Evolutionary conservation across 2,888 invertebrate genomes (phyloP).

Genomic region (Rhamnusium bicolor): DNA sequence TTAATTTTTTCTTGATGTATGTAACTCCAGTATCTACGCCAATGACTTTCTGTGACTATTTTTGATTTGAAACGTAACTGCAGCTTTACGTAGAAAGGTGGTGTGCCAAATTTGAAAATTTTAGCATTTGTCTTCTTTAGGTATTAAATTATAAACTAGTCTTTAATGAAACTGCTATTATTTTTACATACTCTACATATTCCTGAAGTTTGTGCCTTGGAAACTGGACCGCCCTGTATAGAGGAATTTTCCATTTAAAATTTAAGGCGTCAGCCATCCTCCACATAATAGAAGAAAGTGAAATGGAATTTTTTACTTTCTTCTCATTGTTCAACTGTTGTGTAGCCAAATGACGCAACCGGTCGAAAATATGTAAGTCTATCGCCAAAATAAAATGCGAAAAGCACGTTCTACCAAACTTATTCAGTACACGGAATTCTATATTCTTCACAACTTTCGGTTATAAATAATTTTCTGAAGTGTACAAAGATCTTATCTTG

Average conservation of each 20-base stretch:
- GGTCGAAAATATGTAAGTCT: not conserved
- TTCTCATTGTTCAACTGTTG: not conserved
- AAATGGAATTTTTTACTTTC: slow-evolving; percentile 11
- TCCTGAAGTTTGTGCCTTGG: no score
- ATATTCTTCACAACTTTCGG: slow-evolving; percentile 4
- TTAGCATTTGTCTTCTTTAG: no score
- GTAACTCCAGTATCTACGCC: no score
- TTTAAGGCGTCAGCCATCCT: not conserved
- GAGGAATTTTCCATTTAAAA: not conserved
- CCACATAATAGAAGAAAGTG: slow-evolving; percentile 7
- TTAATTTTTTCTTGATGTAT: no score
- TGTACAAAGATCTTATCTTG: slow-evolving; percentile 12
- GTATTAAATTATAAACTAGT: no score
- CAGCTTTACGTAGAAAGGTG: no score
- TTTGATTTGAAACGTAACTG: no score
- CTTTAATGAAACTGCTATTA: no score
- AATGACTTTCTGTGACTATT: no score
- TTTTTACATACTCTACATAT: no score
- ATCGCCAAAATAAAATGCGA: slow-evolving; percentile 5
- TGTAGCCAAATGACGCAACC: slow-evolving; percentile 10
- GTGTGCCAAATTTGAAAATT: no score
- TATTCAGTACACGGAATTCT: not conserved
- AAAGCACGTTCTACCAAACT: not conserved
- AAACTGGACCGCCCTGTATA: no score
- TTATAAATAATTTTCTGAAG: slow-evolving; percentile 16